Percentiles rank a stretch among this genome's conserved stretches.
These are phyloP conservation scores for Gadus chalcogrammus DNA, from an alignment of 2,113 vertebrate species.

Conservation along the genomic window DNA sequence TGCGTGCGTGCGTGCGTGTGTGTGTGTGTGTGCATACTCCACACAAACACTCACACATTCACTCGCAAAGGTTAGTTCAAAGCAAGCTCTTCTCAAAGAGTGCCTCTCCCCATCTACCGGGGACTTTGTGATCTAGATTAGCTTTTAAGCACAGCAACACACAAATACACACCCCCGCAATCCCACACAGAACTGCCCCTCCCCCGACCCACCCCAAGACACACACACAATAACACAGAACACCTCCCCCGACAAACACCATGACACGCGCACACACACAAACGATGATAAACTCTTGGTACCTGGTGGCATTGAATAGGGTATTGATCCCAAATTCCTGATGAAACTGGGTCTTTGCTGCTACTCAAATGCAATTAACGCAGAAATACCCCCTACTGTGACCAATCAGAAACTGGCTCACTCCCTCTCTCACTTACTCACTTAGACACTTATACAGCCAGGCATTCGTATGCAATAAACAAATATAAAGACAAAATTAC, in stretches of 20 bases:
- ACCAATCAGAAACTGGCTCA: background rate
- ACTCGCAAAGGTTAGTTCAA: too few species aligned
- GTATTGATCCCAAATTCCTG: slow-evolving; percentile 54
- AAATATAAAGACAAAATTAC: slow-evolving; percentile 9
- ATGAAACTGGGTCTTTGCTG: slow-evolving; percentile 41
- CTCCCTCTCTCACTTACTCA: background rate
- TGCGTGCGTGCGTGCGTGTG: too few species aligned
- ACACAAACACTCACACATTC: too few species aligned
- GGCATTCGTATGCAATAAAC: slow-evolving; percentile 14
- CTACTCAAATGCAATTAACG: slow-evolving; percentile 48
- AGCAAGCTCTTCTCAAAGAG: slow-evolving; percentile 8
- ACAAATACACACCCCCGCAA: background rate
- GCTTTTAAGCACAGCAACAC: slow-evolving; percentile 24
- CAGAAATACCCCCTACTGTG: slow-evolving; percentile 23
- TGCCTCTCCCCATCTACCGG: slow-evolving; percentile 34
- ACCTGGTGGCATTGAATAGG: slow-evolving; percentile 18
- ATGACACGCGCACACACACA: background rate
- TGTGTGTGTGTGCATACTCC: too few species aligned
- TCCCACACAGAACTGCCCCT: background rate
- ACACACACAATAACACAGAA: background rate
- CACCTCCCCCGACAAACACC: background rate
- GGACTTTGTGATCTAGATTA: slow-evolving; percentile 45
- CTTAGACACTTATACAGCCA: background rate
- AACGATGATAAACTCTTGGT: background rate
- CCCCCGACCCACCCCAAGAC: too few species aligned